Conservation (phyloP, 2,797 vertebrate genomes). For the Microctenopoma steveboyesi region DNA sequence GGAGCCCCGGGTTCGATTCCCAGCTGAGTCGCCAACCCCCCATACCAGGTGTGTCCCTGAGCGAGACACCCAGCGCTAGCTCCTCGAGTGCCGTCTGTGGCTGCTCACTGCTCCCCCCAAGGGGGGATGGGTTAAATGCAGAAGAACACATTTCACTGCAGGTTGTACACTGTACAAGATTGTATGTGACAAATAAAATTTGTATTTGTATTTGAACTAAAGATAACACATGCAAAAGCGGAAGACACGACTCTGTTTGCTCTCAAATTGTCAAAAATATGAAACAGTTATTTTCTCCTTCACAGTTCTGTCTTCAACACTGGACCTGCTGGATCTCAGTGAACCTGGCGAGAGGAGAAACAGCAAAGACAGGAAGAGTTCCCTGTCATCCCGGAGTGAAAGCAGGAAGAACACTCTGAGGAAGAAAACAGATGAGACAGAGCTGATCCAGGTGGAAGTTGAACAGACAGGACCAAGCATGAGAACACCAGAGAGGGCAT, state of each 20-base stretch:
- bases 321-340: constrained; percentile 97
- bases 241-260: background rate
- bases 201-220: no score
- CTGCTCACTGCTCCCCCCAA: no score
- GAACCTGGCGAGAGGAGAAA: constrained; percentile 91
- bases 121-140: no score
- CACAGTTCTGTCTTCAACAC: constrained; percentile 92
- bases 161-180: no score
- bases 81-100: no score
- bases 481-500: constrained; percentile 86
- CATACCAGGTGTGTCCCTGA: no score
- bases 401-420: constrained; percentile 85
- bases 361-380: constrained; percentile 89
- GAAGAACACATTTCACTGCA: no score
- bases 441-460: constrained; percentile 92
- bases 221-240: background rate
- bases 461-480: constrained; percentile 85
- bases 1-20: no score
- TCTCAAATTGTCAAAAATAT: background rate
- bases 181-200: no score
- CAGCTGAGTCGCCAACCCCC: no score
- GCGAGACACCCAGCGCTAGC: no score
- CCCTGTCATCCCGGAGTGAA: constrained; percentile 81
- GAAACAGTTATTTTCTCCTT: constrained; percentile 31
- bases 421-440: constrained; percentile 93